These are phyloP conservation scores for Lerista edwardsae DNA, from an alignment of 2,797 vertebrate genomes.

Conservation along the genomic window DNA sequence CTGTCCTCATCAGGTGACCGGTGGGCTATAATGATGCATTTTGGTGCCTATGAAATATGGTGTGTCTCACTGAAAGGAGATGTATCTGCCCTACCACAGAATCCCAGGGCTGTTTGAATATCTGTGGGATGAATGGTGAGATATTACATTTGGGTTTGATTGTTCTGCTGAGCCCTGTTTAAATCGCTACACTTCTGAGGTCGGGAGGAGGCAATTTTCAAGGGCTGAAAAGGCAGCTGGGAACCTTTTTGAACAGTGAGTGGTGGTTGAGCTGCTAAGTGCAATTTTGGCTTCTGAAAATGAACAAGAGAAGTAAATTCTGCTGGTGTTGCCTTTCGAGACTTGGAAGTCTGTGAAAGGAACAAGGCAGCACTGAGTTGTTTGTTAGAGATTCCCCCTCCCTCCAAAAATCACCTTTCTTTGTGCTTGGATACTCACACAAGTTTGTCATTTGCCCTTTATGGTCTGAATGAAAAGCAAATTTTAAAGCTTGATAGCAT, in stretches of 20 bases:
- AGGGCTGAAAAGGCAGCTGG: conserved; percentile 10
- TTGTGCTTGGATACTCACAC: conserved; percentile 52
- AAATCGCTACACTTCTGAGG: background rate
- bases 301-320: conserved; percentile 21
- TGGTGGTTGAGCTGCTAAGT: background rate
- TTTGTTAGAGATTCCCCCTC: conserved; percentile 57
- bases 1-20: background rate
- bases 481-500: conserved; percentile 61
- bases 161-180: conserved; percentile 5
- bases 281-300: background rate
- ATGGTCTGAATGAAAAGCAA: conserved; percentile 54
- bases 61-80: conserved; percentile 6
- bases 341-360: conserved; percentile 50
- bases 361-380: conserved; percentile 37
- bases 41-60: background rate
- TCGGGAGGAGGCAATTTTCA: background rate
- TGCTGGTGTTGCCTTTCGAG: conserved; percentile 32
- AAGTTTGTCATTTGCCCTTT: conserved; percentile 61
- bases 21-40: background rate
- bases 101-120: background rate
- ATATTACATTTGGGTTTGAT: background rate
- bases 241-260: conserved; percentile 25
- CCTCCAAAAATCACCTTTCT: conserved; percentile 42
- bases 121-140: background rate
- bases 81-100: background rate